Percentiles rank a stretch among this genome's conserved stretches.
phyloP scores from a whole-genome alignment of 2,888 invertebrate genomes.

The Leistus spinibarbis region DNA sequence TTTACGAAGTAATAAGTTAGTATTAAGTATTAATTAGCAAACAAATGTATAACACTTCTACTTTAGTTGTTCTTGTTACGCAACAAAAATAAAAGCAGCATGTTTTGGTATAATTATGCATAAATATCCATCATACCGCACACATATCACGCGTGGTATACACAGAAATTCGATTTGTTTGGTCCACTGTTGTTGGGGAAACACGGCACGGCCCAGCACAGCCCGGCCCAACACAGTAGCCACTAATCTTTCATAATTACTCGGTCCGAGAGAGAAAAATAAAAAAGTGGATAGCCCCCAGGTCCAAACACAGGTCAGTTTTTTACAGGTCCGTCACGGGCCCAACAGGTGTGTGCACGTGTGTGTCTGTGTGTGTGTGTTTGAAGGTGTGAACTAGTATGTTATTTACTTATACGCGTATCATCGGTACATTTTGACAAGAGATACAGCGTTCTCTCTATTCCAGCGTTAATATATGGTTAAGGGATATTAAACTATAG shows the following conservation, averaged over 20 bases:
- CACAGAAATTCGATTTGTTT: constrained; percentile 17
- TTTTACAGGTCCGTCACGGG: constrained; percentile 16
- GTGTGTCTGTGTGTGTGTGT: not conserved
- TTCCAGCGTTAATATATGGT: not conserved
- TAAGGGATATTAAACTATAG: not conserved
- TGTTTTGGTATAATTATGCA: not conserved
- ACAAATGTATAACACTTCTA: too few relatives aligned
- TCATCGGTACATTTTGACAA: constrained; percentile 17
- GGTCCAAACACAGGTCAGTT: constrained; percentile 9
- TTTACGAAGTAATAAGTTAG: too few relatives aligned
- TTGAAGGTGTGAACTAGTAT: not conserved
- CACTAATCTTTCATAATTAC: constrained; percentile 38
- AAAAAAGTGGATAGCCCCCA: not conserved
- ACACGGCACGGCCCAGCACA: too few relatives aligned
- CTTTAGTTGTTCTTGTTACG: not conserved
- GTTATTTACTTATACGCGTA: constrained; percentile 1
- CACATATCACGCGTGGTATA: not conserved
- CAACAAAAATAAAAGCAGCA: not conserved
- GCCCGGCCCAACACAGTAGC: too few relatives aligned
- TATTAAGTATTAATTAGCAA: too few relatives aligned
- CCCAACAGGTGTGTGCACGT: constrained; percentile 4
- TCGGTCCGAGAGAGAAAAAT: constrained; percentile 15
- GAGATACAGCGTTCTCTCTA: not conserved
- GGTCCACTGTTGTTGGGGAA: constrained; percentile 6
- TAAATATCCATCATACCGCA: not conserved